phyloP scores from a whole-genome alignment of 2,888 invertebrate genomes.

The Alcis repandata region DNA sequence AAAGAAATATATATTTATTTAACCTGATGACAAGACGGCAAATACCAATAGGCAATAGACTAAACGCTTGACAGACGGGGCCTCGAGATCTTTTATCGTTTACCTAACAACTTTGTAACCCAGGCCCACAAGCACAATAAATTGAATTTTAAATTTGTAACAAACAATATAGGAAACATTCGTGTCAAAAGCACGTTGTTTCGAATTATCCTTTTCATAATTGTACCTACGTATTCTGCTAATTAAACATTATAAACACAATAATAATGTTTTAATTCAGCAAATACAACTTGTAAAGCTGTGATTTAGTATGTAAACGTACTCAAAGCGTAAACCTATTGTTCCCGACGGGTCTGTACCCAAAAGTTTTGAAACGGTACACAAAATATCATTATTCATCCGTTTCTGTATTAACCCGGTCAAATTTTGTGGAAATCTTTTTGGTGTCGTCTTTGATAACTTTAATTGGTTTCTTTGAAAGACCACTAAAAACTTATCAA shows the following conservation, averaged over 20 bases:
- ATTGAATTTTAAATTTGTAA: too few species aligned
- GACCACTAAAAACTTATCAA: not conserved
- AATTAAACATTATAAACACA: not conserved
- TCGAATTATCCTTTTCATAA: not conserved
- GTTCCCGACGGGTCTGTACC: conserved; percentile 20
- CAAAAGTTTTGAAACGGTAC: conserved; percentile 16
- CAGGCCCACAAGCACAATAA: too few species aligned
- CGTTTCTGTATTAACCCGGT: not conserved
- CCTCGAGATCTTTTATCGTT: too few species aligned
- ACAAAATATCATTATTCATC: conserved; percentile 12
- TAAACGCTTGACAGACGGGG: too few species aligned
- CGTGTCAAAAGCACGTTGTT: not conserved
- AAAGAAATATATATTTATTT: too few species aligned
- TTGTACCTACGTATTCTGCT: not conserved
- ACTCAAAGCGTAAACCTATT: conserved; percentile 1
- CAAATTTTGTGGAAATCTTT: not conserved
- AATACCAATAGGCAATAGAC: too few species aligned
- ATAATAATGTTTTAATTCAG: conserved; percentile 8
- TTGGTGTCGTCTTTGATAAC: not conserved
- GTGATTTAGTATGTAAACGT: conserved; percentile 15
- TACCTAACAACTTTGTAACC: too few species aligned
- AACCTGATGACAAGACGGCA: too few species aligned
- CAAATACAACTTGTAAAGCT: conserved; percentile 13
- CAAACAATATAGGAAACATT: not conserved
- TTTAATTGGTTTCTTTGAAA: conserved; percentile 1